Percentiles rank a stretch among this genome's conserved stretches.
Evolutionary conservation across 2,888 invertebrate species (phyloP).

Genomic region (Cyclophora albipunctata): DNA sequence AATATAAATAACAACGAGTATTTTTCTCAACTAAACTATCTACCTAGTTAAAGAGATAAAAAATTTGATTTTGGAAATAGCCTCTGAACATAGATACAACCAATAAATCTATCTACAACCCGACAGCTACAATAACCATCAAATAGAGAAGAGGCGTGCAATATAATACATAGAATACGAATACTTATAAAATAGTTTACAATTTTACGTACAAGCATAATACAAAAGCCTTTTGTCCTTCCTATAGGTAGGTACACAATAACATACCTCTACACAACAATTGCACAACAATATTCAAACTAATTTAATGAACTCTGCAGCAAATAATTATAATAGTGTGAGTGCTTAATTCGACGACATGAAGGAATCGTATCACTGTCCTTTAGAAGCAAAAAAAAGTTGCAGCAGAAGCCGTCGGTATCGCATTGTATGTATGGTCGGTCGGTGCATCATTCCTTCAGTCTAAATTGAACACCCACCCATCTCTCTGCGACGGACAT

Average conservation of each 20-base stretch:
- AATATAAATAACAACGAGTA: neutral
- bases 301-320: constrained; percentile 32
- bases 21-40: constrained; percentile 7
- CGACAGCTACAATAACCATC: neutral
- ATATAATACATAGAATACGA: constrained; percentile 10
- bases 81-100: neutral
- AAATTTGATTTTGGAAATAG: neutral
- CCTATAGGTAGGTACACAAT: neutral
- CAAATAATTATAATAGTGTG: constrained; percentile 49
- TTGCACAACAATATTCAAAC: constrained; percentile 15
- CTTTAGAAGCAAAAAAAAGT: constrained; percentile 40
- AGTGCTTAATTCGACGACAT: constrained; percentile 66
- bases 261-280: constrained; percentile 8
- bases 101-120: too few species aligned
- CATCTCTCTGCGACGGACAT: constrained; percentile 69
- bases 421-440: constrained; percentile 5
- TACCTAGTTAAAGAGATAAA: constrained; percentile 3
- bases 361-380: constrained; percentile 55
- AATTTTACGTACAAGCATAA: constrained; percentile 21
- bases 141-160: constrained; percentile 18
- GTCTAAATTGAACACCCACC: constrained; percentile 73
- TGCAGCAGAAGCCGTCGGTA: constrained; percentile 28
- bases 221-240: constrained; percentile 13
- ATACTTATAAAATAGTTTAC: constrained; percentile 6
- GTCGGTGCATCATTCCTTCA: constrained; percentile 58